Percentiles rank a stretch among this genome's conserved stretches.
These are phyloP conservation scores for Karalla daura DNA, from an alignment of 2,797 vertebrate species.

Conservation along the genomic window DNA sequence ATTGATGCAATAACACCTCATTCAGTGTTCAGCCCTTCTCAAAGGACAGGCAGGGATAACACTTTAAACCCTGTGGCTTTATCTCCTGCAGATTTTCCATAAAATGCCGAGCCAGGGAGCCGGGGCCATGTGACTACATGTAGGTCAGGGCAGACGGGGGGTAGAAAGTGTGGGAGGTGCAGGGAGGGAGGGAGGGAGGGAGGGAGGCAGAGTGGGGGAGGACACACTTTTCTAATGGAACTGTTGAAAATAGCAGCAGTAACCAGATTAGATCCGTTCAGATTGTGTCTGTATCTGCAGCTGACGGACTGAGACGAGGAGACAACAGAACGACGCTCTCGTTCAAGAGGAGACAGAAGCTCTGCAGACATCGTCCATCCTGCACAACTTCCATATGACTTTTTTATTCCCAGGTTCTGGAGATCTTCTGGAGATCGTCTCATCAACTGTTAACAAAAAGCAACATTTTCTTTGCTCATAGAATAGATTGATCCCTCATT, in stretches of 20 bases:
- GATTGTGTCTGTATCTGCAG: conserved; percentile 75
- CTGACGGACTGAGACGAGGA: conserved; percentile 47
- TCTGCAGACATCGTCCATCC: not conserved
- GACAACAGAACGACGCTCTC: too few species aligned
- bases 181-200: conserved; percentile 63
- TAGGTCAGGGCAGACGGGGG: conserved; percentile 85
- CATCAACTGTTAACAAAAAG: too few species aligned
- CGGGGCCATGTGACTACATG: conserved; percentile 86
- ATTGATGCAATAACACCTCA: conserved; percentile 84
- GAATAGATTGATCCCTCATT: too few species aligned
- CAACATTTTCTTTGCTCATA: too few species aligned
- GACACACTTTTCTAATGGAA: conserved; percentile 75
- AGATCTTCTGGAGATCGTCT: too few species aligned
- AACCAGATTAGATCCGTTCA: conserved; percentile 87
- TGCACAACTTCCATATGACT: too few species aligned
- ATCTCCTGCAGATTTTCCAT: conserved; percentile 87
- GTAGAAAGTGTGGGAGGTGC: conserved; percentile 71
- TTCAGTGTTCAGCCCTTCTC: conserved; percentile 82
- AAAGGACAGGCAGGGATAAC: conserved; percentile 84
- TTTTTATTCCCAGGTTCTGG: too few species aligned
- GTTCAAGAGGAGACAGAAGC: conserved; percentile 11
- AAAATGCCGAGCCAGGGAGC: conserved; percentile 84
- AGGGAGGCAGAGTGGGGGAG: conserved; percentile 56
- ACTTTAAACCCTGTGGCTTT: conserved; percentile 85
- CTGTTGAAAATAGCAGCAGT: conserved; percentile 86